A percentile compares a stretch with the other conserved stretches of the same genome.
phyloP scores from a whole-genome alignment of 2,888 invertebrate genomes.

The Diachrysia chrysitis region DNA sequence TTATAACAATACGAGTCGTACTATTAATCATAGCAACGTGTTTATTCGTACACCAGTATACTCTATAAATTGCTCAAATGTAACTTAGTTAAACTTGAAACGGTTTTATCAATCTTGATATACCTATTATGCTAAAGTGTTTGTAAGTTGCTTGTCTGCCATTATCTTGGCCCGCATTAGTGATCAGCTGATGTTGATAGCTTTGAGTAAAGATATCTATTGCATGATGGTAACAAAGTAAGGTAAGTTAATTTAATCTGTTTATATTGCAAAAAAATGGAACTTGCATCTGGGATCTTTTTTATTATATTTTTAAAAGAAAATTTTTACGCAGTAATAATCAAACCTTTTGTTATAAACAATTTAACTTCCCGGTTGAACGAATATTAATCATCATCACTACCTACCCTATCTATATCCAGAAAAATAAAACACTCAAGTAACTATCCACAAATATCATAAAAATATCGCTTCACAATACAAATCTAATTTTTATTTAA shows the following conservation, averaged over 20 bases:
- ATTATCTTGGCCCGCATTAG: background rate
- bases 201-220: background rate
- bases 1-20: slow-evolving; percentile 16
- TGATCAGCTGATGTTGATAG: background rate
- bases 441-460: no score
- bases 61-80: slow-evolving; percentile 2
- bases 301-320: no score
- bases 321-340: no score
- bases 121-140: background rate
- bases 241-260: background rate
- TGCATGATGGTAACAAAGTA: background rate
- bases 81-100: background rate
- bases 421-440: no score
- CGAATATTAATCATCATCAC: no score
- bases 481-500: no score
- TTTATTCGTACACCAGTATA: background rate
- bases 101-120: background rate
- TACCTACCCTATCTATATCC: no score
- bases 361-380: no score
- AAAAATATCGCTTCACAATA: no score
- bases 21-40: background rate
- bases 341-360: no score
- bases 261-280: no score
- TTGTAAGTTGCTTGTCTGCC: background rate
- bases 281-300: no score